Conservation (phyloP, 2,888 invertebrate genomes). For the Parascotia fuliginaria region DNA sequence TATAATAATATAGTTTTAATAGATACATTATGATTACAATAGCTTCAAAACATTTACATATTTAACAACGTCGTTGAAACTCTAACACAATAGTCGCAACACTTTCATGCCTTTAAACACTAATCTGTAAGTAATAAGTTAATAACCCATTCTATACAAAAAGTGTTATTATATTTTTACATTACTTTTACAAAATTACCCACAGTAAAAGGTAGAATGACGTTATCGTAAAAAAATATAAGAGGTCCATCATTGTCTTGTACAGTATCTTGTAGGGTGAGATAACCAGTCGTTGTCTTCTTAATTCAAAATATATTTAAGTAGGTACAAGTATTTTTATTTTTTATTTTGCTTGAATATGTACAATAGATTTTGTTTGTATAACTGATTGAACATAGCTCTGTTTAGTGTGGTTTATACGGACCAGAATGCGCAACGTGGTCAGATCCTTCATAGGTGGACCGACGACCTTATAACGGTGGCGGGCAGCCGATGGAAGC, state of each 20-base stretch:
- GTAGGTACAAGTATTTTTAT: too few relatives aligned
- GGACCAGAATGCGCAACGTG: too few relatives aligned
- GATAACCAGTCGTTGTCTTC: constrained; percentile 1
- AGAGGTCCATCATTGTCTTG: constrained; percentile 27
- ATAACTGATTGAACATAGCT: too few relatives aligned
- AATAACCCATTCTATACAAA: constrained; percentile 15
- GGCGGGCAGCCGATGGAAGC: too few relatives aligned
- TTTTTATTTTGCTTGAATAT: too few relatives aligned
- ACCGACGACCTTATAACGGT: too few relatives aligned
- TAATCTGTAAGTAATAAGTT: constrained; percentile 28
- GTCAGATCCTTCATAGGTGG: too few relatives aligned
- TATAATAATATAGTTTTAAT: too few relatives aligned
- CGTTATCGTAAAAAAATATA: constrained; percentile 37
- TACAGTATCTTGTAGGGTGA: constrained; percentile 17
- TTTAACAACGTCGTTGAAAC: neutral
- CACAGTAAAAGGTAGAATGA: constrained; percentile 32
- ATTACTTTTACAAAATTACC: constrained; percentile 31
- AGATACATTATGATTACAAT: neutral
- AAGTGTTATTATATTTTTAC: constrained; percentile 29
- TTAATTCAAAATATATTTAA: neutral
- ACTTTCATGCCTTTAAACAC: constrained; percentile 14
- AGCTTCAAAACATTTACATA: neutral
- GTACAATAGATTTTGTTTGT: too few relatives aligned
- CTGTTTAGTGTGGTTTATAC: too few relatives aligned
- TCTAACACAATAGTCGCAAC: neutral